phyloP scores from a whole-genome alignment of 2,888 invertebrate genomes.

The Lagria hirta region DNA sequence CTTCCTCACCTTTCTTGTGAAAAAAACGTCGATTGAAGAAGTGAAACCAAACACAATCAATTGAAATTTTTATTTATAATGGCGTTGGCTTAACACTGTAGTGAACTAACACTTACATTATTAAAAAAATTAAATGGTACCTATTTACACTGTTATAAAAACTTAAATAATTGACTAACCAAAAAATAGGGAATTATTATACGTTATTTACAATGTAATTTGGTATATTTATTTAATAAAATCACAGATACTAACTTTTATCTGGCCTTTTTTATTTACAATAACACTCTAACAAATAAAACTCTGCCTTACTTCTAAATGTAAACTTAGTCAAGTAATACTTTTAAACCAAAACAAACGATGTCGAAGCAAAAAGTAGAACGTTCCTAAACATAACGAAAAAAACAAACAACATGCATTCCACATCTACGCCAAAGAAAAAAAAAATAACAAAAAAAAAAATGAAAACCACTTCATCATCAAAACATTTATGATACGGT shows the following conservation, averaged over 20 bases:
- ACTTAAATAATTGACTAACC: conserved; percentile 47
- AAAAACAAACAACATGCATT: conserved; percentile 16
- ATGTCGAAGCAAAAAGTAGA: conserved; percentile 5
- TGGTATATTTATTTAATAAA: conserved; percentile 48
- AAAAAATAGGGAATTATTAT: conserved; percentile 45
- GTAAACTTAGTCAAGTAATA: conserved; percentile 14
- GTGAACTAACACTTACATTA: conserved; percentile 45
- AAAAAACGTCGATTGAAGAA: not conserved
- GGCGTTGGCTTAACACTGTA: conserved; percentile 46
- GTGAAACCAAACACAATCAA: not conserved
- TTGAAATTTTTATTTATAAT: conserved; percentile 39
- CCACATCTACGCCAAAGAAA: conserved; percentile 11
- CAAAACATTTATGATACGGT: conserved; percentile 18
- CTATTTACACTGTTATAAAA: conserved; percentile 48
- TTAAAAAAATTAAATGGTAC: conserved; percentile 52
- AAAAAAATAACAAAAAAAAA: conserved; percentile 10
- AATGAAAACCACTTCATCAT: conserved; percentile 6
- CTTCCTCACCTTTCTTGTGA: no score
- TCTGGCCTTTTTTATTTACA: conserved; percentile 49
- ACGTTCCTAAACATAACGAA: conserved; percentile 1
- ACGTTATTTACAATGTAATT: conserved; percentile 43
- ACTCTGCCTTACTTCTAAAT: conserved; percentile 12
- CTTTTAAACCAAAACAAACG: conserved; percentile 11
- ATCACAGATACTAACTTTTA: conserved; percentile 54
- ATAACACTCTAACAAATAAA: conserved; percentile 24